Evolutionary conservation across 2,113 vertebrate genomes (phyloP), one percentile per base, ranked within the genome.

Genomic region (Aldabrachelys gigantea): DNA sequence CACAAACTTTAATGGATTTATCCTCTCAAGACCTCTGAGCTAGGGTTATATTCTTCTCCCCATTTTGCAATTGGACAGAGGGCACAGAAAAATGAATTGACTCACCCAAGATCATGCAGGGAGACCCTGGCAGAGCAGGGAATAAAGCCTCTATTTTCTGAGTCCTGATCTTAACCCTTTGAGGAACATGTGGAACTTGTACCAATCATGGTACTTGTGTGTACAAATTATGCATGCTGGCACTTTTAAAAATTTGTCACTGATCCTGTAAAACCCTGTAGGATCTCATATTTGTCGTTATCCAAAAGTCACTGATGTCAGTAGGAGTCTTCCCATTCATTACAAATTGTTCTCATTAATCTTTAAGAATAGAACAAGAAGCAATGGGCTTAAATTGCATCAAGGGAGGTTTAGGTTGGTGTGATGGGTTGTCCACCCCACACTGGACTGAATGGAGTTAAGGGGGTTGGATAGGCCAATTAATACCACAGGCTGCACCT

Each of bases 121-220:
- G 3, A 47, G 75, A 27, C 75, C 41, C 41, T 41, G 38, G 41
- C 22, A 78, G 25, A 16, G 1, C n/a, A 59, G 50, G 35, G 47
- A 31, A 54, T n/a, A 87, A 87, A 5, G 12, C 7, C 38, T 14
- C 2, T 6, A 38, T 69, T 92, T 85, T 59, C n/a, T 38, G n/a
- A 53, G 17, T 80, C 86, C 85, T 25, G 54, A 9, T 69, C 41
- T 86, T 80, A 89, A 72, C 1, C 14, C 12, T 7, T 3, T 17
- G 21, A 16, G 9, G 52, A 57, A 54, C 19, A 25, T 57, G 10
- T 0, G 0, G 35, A n/a, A n/a, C 6, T 78, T 44, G 24, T 76
- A 76, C 41, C 25, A 44, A 27, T 38, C 56, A 29, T 56, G 50
- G 31, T 54, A n/a, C 11, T 35, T 54, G 35, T 81, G 11, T 19